Evolutionary conservation across 2,113 vertebrate genomes (phyloP), one percentile per base, ranked within the genome.

Genomic region (Pitta sordida): DNA sequence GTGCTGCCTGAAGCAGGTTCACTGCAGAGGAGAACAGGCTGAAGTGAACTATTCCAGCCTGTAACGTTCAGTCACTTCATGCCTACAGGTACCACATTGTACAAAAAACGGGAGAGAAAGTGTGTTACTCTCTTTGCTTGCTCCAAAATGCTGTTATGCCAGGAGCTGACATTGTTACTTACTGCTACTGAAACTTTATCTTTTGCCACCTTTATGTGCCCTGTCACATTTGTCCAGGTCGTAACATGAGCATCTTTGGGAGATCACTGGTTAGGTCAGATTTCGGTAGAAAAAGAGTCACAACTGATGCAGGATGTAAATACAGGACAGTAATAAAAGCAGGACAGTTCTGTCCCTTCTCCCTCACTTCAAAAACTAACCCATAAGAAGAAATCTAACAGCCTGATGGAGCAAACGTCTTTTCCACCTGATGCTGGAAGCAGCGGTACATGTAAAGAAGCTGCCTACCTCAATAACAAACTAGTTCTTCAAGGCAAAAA

Each of bases 401-500:
- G 55, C 46, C 63, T 3, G 0, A 41, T 17, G 17, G 74, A 39
- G 52, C 53, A 68, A 83, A 68, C 17, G 48, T 75, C 74, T 83
- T 37, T 67, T 49, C 24, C 21, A 73, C 9, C 18, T 21, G 12
- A 65, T 24, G n/a, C 0, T 67, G n/a, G 60, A 92, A 84, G 56
- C 51, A 84, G 29, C 83, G 39, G 14, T 34, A 53, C 18, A 5
- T 2, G 18, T 32, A 34, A 64, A 75, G 62, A 80, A 86, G 90
- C 22, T 60, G 80, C 48, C 77, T 29, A 51, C 16, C 59, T 83
- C 63, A 81, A 30, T 12, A 70, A 75, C 0, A 3, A 89, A 71
- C 69, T 51, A 74, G 71, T 22, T 81, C 90, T 80, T 88, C 73
- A 75, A 88, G 43, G 56, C 64, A 88, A 86, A 95, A 86, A 86